Evolutionary conservation across 1,140 invertebrate species (phyloP), one percentile per base, ranked within the genome.

Genomic region (Babylonia areolata): DNA sequence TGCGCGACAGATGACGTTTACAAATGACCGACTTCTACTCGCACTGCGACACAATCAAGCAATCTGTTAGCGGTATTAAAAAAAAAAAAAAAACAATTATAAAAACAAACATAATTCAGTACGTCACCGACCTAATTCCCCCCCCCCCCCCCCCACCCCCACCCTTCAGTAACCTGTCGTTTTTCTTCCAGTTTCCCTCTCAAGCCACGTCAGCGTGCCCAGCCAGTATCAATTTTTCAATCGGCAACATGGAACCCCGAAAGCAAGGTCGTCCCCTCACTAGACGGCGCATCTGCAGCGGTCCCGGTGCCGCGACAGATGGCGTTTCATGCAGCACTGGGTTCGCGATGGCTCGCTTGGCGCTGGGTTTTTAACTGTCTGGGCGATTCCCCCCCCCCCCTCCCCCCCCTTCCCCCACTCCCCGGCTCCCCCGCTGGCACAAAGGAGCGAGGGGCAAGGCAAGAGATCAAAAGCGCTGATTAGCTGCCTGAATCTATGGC

Each of bases 401-500:
- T 5, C 58, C 28, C 28, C 9, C 46, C 46, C n/a, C 28, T 64
- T 64, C 6, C 28, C 58, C 2, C 58, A 0, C 28, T 5, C 58
- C 28, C 28, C n/a, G n/a, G n/a, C n/a, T n/a, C n/a, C n/a, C n/a
- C n/a, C n/a, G n/a, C n/a, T n/a, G n/a, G n/a, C 46, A 64, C 58
- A 64, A 64, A 64, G 58, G 58, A 64, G 58, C 28, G 58, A 17
- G 46, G 46, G 46, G 46, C 46, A 17, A 51, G 46, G 42, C 58
- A n/a, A 64, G 58, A 64, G 58, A 64, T 64, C 58, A 64, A 64
- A 64, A 23, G 58, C 58, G 15, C 58, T 64, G 58, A 64, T 64
- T 64, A 64, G 58, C 58, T 64, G 58, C 20, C 58, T 64, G 58
- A 64, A 64, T 64, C 58, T 64, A 64, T 64, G 58, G 58, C 58